Conservation (phyloP, 2,113 vertebrate genomes). For the Bufo bufo region DNA sequence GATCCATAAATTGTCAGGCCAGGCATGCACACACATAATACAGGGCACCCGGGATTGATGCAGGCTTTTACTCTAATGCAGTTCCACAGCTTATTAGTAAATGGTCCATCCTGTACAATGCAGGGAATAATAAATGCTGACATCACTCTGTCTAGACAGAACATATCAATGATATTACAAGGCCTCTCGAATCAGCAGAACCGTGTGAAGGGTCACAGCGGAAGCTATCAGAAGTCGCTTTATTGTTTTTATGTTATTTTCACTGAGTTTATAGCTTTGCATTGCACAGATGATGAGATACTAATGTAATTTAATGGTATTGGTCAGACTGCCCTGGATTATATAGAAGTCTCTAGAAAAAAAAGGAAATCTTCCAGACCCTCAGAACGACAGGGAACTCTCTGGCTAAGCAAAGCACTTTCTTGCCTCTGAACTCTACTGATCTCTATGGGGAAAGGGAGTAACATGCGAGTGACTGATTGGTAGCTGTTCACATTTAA, state of each 20-base stretch:
- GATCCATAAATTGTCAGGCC: slow-evolving; percentile 5
- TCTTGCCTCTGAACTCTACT: neutral
- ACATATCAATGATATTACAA: slow-evolving; percentile 29
- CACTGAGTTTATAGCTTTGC: neutral
- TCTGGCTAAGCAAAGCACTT: neutral
- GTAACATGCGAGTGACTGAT: neutral
- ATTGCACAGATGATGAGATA: neutral
- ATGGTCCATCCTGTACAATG: slow-evolving; percentile 32
- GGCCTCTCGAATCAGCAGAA: slow-evolving; percentile 11
- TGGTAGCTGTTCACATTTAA: neutral
- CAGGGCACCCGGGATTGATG: slow-evolving; percentile 5
- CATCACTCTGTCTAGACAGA: slow-evolving; percentile 45
- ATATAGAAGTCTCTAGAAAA: too few relatives aligned
- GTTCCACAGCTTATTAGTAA: slow-evolving; percentile 36
- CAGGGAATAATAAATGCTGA: slow-evolving; percentile 35
- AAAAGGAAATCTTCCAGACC: too few relatives aligned
- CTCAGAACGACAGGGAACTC: neutral
- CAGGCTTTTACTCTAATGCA: slow-evolving; percentile 43
- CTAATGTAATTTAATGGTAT: neutral
- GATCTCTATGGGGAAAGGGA: neutral
- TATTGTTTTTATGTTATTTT: neutral
- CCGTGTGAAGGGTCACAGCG: neutral
- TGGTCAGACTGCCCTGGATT: neutral
- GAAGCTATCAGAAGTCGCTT: neutral
- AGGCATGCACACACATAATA: neutral